These are phyloP conservation scores for Cotesia chilonis DNA, from an alignment of 1,140 invertebrate genomes.

Conservation along the genomic window DNA sequence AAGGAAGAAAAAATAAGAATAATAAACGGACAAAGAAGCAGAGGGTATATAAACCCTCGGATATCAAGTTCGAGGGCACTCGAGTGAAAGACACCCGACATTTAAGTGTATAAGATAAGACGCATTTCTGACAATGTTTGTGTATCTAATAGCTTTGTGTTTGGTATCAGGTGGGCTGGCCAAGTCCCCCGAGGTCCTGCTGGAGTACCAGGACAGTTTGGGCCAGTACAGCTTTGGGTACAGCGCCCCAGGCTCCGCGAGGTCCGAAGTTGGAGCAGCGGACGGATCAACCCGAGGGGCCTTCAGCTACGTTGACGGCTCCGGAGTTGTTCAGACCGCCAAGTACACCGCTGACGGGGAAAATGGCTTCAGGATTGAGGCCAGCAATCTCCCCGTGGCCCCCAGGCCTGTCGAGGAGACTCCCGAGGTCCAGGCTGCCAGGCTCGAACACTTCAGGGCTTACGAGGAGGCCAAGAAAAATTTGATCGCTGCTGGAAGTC, in stretches of 20 bases:
- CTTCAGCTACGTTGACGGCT: constrained; percentile 67
- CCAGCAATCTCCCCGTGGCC: constrained; percentile 66
- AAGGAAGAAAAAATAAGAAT: not conserved
- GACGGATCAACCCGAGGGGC: constrained; percentile 54
- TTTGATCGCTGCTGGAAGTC: constrained; percentile 25
- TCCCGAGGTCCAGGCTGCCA: constrained; percentile 54
- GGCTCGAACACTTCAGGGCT: constrained; percentile 50
- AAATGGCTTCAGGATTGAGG: constrained; percentile 65
- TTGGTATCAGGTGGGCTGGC: constrained; percentile 20
- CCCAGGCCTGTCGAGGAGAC: constrained; percentile 55
- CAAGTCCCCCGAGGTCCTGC: constrained; percentile 42
- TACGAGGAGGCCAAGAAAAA: constrained; percentile 36
- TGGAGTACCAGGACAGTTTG: constrained; percentile 65
- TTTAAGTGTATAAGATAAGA: not conserved
- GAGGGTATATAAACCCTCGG: constrained; percentile 47
- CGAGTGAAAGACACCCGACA: not conserved
- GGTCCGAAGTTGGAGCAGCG: constrained; percentile 60
- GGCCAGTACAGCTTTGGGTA: constrained; percentile 69
- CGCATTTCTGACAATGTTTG: not conserved
- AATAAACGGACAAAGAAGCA: not conserved
- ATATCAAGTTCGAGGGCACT: constrained; percentile 41
- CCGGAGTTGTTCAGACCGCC: constrained; percentile 63
- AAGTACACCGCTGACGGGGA: constrained; percentile 55
- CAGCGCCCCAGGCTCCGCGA: constrained; percentile 61
- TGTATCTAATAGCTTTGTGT: constrained; percentile 41